phyloP scores from a whole-genome alignment of 1,140 invertebrate genomes.

The Drosophila kanapiae region DNA sequence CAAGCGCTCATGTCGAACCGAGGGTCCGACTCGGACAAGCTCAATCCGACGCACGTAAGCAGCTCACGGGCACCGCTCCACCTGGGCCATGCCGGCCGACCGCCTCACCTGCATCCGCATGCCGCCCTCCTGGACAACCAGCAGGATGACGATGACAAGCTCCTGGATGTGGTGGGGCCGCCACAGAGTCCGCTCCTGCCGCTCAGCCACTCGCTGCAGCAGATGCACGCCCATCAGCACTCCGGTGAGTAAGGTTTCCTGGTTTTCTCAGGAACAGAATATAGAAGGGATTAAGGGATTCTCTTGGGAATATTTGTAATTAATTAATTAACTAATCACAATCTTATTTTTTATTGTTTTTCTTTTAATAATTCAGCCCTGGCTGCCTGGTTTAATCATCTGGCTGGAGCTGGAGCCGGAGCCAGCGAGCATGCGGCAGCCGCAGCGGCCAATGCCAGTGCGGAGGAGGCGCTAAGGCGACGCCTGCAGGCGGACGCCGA shows the following conservation, averaged over 20 bases:
- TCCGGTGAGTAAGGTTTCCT: conserved; percentile 68
- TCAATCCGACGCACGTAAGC: conserved; percentile 85
- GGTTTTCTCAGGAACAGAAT: too few species aligned
- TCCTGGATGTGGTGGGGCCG: conserved; percentile 95
- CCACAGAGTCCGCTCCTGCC: conserved; percentile 90
- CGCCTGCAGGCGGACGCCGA: conserved; percentile 87
- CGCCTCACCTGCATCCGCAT: conserved; percentile 81
- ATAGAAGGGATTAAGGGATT: not conserved
- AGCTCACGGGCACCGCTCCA: conserved; percentile 85
- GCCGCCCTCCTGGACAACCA: conserved; percentile 86
- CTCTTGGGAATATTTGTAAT: not conserved
- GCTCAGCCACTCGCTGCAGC: conserved; percentile 85
- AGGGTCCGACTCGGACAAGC: conserved; percentile 86
- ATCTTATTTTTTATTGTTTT: not conserved
- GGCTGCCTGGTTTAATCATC: conserved; percentile 87
- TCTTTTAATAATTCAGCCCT: conserved; percentile 50
- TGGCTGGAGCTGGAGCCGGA: conserved; percentile 83
- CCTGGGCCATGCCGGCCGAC: conserved; percentile 82
- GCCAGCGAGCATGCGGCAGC: conserved; percentile 85
- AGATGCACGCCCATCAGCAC: conserved; percentile 84
- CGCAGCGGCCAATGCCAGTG: conserved; percentile 80
- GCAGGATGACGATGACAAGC: conserved; percentile 93
- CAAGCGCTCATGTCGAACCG: conserved; percentile 92
- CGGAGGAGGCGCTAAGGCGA: conserved; percentile 86
- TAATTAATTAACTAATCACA: not conserved